Evolutionary conservation across 2,113 vertebrate species (phyloP).

Genomic region (Eclectus roratus): DNA sequence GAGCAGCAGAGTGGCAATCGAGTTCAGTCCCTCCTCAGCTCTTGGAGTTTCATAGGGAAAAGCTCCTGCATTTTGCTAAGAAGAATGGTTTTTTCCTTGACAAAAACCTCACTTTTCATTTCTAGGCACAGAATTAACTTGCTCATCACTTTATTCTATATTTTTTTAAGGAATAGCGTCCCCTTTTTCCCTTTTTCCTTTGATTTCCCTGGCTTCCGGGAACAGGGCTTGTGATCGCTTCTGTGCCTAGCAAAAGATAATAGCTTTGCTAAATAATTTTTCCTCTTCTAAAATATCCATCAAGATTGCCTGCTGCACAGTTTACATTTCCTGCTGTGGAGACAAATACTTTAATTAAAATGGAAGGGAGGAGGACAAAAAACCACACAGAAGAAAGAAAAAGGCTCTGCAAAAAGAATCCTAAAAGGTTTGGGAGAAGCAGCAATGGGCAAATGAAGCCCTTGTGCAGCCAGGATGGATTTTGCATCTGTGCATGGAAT

Average conservation of each 20-base stretch:
- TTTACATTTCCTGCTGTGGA: conserved; percentile 70
- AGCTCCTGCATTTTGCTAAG: neutral
- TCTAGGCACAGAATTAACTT: neutral
- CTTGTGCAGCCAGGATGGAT: neutral
- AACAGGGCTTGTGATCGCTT: conserved; percentile 12
- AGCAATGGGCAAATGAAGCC: neutral
- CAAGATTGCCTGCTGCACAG: conserved; percentile 62
- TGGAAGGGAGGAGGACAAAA: neutral
- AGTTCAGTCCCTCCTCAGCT: neutral
- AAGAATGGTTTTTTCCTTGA: neutral
- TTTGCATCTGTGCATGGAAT: neutral
- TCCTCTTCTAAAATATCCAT: conserved; percentile 52
- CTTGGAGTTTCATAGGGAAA: neutral
- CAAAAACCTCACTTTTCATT: neutral
- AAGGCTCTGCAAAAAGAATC: neutral
- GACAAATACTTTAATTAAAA: conserved; percentile 64
- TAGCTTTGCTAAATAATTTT: conserved; percentile 65
- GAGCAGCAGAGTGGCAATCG: neutral
- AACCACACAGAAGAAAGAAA: neutral
- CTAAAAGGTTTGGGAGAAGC: neutral
- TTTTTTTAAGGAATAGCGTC: neutral
- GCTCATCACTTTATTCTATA: neutral
- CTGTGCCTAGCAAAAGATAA: conserved; percentile 62
- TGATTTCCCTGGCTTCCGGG: neutral
- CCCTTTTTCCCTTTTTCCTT: neutral